phyloP scores from a whole-genome alignment of 2,888 invertebrate genomes.

The Nasonia oneida region DNA sequence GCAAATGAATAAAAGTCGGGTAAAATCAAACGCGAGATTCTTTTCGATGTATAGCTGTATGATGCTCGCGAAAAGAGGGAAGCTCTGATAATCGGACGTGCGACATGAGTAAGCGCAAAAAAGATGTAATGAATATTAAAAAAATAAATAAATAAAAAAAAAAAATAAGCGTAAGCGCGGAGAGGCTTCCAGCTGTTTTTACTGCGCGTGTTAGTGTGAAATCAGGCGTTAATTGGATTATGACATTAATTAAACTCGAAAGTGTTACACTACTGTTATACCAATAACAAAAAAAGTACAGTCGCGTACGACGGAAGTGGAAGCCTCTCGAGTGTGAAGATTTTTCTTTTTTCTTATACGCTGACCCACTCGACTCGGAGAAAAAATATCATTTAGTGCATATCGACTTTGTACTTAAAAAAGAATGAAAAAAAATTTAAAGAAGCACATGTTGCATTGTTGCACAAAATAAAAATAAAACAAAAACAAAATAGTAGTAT shows the following conservation, averaged over 20 bases:
- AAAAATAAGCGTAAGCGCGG: constrained; percentile 21
- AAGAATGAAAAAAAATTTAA: neutral
- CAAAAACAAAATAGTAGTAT: neutral
- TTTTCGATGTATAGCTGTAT: neutral
- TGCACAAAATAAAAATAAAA: constrained; percentile 7
- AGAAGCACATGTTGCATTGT: neutral
- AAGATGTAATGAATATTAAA: constrained; percentile 23
- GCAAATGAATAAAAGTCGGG: neutral
- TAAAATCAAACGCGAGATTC: neutral
- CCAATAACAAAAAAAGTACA: neutral
- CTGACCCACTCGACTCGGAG: constrained; percentile 35
- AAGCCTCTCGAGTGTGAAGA: constrained; percentile 45
- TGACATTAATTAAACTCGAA: neutral
- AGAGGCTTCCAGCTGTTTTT: constrained; percentile 46
- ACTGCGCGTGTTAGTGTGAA: constrained; percentile 6
- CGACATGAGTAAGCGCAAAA: constrained; percentile 32
- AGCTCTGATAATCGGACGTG: constrained; percentile 1
- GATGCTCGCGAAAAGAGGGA: no score
- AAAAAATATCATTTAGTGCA: constrained; percentile 50
- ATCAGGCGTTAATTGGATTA: neutral
- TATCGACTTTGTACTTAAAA: neutral
- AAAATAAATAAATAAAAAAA: constrained; percentile 10
- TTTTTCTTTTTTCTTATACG: constrained; percentile 32
- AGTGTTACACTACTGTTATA: constrained; percentile 16
- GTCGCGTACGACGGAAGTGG: constrained; percentile 5